These are phyloP conservation scores for Sus cebifrons DNA, from an alignment of 2,797 vertebrate species.

Conservation along the genomic window DNA sequence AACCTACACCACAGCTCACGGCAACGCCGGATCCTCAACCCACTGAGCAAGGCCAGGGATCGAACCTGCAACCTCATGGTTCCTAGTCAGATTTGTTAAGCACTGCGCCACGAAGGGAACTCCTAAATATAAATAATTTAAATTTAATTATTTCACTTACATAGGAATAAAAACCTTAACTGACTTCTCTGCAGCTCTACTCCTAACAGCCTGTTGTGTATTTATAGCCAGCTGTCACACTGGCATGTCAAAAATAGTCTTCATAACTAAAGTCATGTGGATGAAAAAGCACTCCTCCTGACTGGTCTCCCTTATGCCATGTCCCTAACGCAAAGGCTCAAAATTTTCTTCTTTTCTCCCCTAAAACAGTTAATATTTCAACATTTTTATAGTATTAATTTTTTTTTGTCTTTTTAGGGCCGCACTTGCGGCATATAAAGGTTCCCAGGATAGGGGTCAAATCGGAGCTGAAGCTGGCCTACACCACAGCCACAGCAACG, in stretches of 20 bases:
- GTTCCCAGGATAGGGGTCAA: too few relatives aligned
- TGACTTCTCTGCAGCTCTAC: conserved; percentile 8
- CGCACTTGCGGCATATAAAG: too few relatives aligned
- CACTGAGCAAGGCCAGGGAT: too few relatives aligned
- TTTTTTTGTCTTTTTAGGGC: too few relatives aligned
- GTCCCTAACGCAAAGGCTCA: background rate
- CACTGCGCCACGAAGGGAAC: too few relatives aligned
- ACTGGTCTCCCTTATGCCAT: conserved; percentile 6
- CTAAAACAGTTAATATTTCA: conserved; percentile 58
- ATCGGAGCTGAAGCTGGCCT: too few relatives aligned
- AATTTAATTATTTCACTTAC: conserved; percentile 44
- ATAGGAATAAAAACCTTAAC: conserved; percentile 62
- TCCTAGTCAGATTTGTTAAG: too few relatives aligned
- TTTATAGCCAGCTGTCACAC: conserved; percentile 21
- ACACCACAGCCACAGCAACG: too few relatives aligned
- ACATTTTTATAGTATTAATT: conserved; percentile 12
- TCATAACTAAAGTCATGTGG: conserved; percentile 15
- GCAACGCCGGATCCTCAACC: too few relatives aligned
- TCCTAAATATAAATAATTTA: background rate
- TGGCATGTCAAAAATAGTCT: conserved; percentile 29
- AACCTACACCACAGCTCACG: too few relatives aligned
- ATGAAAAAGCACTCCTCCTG: background rate
- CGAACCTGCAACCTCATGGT: too few relatives aligned
- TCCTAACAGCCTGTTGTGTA: conserved; percentile 49
- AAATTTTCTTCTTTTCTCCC: background rate